Percentiles rank a stretch among this genome's conserved stretches.
Conservation (phyloP, 2,797 vertebrate genomes). For the Pteropus rufus region DNA sequence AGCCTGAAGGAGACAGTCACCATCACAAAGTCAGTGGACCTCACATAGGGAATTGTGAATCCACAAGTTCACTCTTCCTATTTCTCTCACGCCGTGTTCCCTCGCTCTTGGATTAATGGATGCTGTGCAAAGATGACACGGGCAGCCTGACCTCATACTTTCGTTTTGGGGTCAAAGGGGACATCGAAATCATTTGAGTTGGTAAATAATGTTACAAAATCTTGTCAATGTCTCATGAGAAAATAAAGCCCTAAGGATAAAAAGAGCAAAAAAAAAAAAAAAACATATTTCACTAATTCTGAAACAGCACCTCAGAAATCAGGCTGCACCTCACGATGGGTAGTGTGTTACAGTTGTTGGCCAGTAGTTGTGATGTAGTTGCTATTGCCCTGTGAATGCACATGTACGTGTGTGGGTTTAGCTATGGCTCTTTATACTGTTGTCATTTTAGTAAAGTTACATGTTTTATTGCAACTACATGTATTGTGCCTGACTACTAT, state of each 20-base stretch:
- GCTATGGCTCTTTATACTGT: background rate
- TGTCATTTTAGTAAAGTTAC: background rate
- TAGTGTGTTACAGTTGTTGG: background rate
- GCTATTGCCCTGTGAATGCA: too few species aligned
- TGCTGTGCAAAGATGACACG: background rate
- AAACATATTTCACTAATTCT: background rate
- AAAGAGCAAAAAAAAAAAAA: background rate
- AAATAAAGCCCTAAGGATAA: background rate
- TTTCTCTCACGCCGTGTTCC: background rate
- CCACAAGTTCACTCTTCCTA: background rate
- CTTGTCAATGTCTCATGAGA: background rate
- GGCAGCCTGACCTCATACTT: background rate
- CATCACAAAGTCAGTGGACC: background rate
- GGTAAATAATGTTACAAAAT: background rate
- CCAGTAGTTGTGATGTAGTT: too few species aligned
- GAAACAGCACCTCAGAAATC: background rate
- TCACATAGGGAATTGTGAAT: fast-evolving
- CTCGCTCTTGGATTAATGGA: background rate
- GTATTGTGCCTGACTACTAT: background rate
- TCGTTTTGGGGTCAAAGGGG: background rate
- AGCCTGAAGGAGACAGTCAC: constrained; percentile 54
- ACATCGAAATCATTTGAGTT: background rate
- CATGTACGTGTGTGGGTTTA: background rate
- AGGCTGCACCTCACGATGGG: background rate
- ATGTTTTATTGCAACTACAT: background rate